Conservation (phyloP, 2,797 vertebrate species). For the Melopsittacus undulatus region DNA sequence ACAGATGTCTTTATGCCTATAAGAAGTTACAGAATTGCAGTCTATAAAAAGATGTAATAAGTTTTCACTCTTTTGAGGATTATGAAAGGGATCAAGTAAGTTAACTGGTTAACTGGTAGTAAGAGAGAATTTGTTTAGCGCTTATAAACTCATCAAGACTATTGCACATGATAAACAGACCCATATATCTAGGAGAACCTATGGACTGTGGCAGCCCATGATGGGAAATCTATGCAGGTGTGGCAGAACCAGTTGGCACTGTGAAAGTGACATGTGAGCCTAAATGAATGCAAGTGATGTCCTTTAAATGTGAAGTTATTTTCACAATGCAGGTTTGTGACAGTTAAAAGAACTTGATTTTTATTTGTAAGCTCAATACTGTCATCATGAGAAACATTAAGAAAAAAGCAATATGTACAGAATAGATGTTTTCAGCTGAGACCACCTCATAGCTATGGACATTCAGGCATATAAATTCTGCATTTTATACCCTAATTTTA, state of each 20-base stretch:
- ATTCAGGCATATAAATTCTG: neutral
- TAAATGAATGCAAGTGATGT: neutral
- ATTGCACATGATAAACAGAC: neutral
- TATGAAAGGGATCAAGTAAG: neutral
- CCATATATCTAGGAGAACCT: neutral
- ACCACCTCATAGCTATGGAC: neutral
- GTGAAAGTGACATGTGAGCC: neutral
- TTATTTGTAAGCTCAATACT: neutral
- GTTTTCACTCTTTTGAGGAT: neutral
- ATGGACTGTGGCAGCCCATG: neutral
- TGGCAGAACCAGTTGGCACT: neutral
- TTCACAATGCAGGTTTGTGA: neutral
- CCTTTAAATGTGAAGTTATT: neutral
- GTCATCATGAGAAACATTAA: neutral
- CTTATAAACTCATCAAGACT: neutral
- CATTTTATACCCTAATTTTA: neutral
- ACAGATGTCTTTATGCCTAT: neutral
- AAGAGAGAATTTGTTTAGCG: neutral
- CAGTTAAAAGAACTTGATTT: neutral
- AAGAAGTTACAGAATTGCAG: neutral
- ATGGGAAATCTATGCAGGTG: neutral
- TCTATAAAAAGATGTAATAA: neutral
- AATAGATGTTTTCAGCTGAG: neutral
- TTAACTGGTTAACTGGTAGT: neutral
- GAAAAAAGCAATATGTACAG: rapidly evolving